A percentile compares a stretch with the other conserved stretches of the same genome.
Evolutionary conservation across 1,140 invertebrate species (phyloP).

Genomic region (Halyomorpha halys): DNA sequence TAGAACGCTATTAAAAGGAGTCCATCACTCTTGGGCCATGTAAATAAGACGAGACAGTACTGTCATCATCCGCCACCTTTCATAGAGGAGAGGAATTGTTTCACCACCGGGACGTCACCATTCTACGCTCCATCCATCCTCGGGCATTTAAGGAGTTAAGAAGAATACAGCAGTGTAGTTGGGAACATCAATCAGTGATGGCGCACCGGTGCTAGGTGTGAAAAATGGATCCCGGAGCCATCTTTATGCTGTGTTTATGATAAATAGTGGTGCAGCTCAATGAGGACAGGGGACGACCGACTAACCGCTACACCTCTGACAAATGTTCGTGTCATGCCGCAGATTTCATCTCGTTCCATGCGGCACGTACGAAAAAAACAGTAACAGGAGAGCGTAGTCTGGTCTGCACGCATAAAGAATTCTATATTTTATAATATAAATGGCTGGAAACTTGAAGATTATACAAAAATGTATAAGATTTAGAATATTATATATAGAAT

Average conservation of each 20-base stretch:
- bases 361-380: too few species aligned
- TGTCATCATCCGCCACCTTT: constrained; percentile 8
- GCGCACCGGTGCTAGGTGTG: neutral
- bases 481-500: too few species aligned
- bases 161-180: neutral
- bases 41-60: too few species aligned
- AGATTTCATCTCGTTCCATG: neutral
- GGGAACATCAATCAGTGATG: constrained; percentile 3
- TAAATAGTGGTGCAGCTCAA: constrained; percentile 2
- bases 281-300: neutral
- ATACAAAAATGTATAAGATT: too few species aligned
- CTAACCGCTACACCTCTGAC: constrained; percentile 3
- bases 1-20: too few species aligned
- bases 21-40: too few species aligned
- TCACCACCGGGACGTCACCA: neutral
- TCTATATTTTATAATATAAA: too few species aligned
- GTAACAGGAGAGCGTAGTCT: too few species aligned
- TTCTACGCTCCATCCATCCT: neutral
- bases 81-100: neutral
- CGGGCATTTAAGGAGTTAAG: neutral
- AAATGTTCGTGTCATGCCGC: neutral
- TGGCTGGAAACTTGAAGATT: too few species aligned
- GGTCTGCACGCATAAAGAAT: too few species aligned
- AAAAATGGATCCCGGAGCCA: neutral
- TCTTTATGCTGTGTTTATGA: constrained; percentile 8